These are phyloP conservation scores for Cebidichthys violaceus DNA, from an alignment of 2,113 vertebrate genomes.

Conservation along the genomic window DNA sequence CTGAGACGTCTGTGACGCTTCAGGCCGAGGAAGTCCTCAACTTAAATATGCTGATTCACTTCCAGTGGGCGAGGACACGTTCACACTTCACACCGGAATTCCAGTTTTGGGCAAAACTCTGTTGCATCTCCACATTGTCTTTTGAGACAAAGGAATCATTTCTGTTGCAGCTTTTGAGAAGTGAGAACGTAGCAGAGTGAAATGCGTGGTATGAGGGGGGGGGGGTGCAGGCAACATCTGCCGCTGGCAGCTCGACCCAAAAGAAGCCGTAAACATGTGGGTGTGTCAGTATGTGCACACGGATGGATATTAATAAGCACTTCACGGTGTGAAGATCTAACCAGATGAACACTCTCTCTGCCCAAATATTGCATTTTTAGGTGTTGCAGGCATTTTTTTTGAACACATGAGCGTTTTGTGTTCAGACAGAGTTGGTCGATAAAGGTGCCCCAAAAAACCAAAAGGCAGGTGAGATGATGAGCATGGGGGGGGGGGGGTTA, in stretches of 20 bases:
- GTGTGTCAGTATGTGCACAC: constrained; percentile 2
- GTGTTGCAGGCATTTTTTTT: constrained; percentile 8
- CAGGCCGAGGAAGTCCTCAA: not conserved
- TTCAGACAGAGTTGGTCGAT: constrained; percentile 1
- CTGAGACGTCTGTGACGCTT: not conserved
- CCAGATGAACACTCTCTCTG: not conserved
- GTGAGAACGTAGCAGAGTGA: not conserved
- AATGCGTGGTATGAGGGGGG: not conserved
- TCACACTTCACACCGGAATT: not conserved
- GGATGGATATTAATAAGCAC: constrained; percentile 46
- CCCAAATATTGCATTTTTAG: constrained; percentile 19
- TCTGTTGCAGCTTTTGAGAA: constrained; percentile 13
- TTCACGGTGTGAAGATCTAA: constrained; percentile 6
- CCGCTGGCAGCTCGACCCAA: not conserved
- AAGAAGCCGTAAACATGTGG: constrained; percentile 39
- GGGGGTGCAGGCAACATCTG: constrained; percentile 19
- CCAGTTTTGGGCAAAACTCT: not conserved
- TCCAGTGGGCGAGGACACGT: not conserved
- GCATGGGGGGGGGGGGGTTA: constrained; percentile 1
- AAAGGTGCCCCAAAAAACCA: not conserved
- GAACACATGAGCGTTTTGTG: not conserved
- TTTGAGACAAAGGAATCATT: not conserved
- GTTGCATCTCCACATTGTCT: not conserved
- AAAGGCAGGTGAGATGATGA: constrained; percentile 33
- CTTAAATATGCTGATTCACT: not conserved